These are phyloP conservation scores for Pseudolaguvia tuberculata DNA, from an alignment of 2,113 vertebrate genomes.

Conservation along the genomic window DNA sequence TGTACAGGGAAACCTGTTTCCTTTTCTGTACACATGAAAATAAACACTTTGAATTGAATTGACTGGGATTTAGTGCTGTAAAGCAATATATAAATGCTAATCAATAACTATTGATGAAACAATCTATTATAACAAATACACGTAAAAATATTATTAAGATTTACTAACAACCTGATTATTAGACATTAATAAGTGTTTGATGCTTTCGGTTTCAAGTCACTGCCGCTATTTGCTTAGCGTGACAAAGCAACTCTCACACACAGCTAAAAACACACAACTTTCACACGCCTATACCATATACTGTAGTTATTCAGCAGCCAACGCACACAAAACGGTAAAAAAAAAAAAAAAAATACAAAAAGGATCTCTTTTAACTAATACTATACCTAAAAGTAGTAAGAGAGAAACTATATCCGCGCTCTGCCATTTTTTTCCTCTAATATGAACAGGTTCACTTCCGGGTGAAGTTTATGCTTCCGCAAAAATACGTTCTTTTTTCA, in stretches of 20 bases:
- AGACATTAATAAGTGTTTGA: background rate
- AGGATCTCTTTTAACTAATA: background rate
- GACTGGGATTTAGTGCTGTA: background rate
- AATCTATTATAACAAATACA: background rate
- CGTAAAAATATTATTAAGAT: background rate
- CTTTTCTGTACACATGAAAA: no score
- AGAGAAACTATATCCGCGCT: constrained; percentile 55
- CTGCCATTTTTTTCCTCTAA: constrained; percentile 45
- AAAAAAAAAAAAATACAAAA: background rate
- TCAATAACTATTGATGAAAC: background rate
- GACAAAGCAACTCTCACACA: constrained; percentile 30
- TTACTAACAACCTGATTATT: no score
- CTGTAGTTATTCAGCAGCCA: background rate
- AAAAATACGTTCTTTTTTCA: constrained; percentile 20
- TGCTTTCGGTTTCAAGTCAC: background rate
- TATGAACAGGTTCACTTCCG: constrained; percentile 23
- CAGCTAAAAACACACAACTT: background rate
- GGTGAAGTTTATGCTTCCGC: background rate
- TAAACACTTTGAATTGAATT: no score
- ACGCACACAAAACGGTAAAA: no score
- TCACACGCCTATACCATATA: background rate
- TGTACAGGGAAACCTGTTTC: no score
- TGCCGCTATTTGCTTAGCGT: constrained; percentile 1
- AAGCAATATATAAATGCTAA: background rate
- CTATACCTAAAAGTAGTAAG: constrained; percentile 54